Conservation (phyloP, 2,888 invertebrate species). For the Meloe dianella region DNA sequence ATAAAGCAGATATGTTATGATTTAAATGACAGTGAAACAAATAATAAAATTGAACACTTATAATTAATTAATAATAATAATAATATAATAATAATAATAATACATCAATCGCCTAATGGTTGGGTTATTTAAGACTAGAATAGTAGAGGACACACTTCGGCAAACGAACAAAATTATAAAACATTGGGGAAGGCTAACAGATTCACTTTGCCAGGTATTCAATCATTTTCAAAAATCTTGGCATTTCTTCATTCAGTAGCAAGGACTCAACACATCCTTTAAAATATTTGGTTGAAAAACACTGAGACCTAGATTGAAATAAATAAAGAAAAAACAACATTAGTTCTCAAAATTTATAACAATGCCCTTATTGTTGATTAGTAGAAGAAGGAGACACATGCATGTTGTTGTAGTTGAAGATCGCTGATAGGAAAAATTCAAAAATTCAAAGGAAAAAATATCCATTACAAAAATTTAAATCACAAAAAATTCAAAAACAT, state of each 20-base stretch:
- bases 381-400: not conserved
- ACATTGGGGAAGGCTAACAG: constrained; percentile 3
- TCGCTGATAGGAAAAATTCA: not conserved
- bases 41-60: constrained; percentile 42
- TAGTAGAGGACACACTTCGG: constrained; percentile 51
- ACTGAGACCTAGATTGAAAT: constrained; percentile 70
- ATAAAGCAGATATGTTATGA: constrained; percentile 32
- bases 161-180: constrained; percentile 22
- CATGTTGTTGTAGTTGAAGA: not conserved
- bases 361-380: not conserved
- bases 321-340: constrained; percentile 19
- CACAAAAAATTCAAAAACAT: no score
- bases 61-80: constrained; percentile 36
- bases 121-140: constrained; percentile 52
- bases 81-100: constrained; percentile 37
- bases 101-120: constrained; percentile 50
- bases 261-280: constrained; percentile 82
- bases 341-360: not conserved
- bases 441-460: constrained; percentile 9
- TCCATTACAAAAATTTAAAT: no score
- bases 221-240: constrained; percentile 79
- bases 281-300: constrained; percentile 81
- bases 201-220: constrained; percentile 72
- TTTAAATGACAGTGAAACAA: not conserved
- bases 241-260: constrained; percentile 77